A percentile compares a stretch with the other conserved stretches of the same genome.
phyloP scores from a whole-genome alignment of 2,797 vertebrate species.

The Gallinago nigripennis region DNA sequence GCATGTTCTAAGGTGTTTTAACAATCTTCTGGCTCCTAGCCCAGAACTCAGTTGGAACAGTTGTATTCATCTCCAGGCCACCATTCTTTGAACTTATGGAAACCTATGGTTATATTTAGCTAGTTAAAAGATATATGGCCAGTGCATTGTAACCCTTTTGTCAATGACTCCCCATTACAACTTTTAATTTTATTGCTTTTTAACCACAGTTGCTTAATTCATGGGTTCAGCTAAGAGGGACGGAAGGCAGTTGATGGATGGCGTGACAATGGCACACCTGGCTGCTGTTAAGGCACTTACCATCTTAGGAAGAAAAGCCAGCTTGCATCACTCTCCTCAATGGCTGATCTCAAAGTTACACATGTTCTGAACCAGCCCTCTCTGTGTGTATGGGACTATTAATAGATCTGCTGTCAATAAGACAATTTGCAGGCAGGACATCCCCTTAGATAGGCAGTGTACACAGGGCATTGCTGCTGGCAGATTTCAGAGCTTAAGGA shows the following conservation, averaged over 20 bases:
- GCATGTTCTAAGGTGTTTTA: conserved; percentile 68
- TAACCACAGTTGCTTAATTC: conserved; percentile 64
- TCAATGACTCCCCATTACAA: conserved; percentile 62
- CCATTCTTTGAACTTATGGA: conserved; percentile 71
- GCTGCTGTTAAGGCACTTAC: conserved; percentile 6
- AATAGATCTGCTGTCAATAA: conserved; percentile 5
- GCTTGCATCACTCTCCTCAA: background rate
- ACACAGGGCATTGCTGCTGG: background rate
- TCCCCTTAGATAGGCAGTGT: background rate
- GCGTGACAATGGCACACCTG: conserved; percentile 40
- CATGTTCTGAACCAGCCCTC: background rate
- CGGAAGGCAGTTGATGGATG: conserved; percentile 29
- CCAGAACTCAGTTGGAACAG: conserved; percentile 45
- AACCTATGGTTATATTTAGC: conserved; percentile 70
- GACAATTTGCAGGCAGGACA: background rate
- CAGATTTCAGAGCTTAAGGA: background rate
- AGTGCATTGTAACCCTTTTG: conserved; percentile 39
- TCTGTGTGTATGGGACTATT: background rate
- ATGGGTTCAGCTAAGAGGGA: conserved; percentile 38
- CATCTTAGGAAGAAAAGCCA: background rate
- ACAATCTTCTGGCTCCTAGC: conserved; percentile 43
- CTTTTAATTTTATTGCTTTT: conserved; percentile 68
- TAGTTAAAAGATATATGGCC: conserved; percentile 66
- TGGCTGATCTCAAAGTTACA: background rate
- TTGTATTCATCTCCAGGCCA: conserved; percentile 68